Evolutionary conservation across 2,113 vertebrate species (phyloP).

Genomic region (Tenebrosternarchus preto): DNA sequence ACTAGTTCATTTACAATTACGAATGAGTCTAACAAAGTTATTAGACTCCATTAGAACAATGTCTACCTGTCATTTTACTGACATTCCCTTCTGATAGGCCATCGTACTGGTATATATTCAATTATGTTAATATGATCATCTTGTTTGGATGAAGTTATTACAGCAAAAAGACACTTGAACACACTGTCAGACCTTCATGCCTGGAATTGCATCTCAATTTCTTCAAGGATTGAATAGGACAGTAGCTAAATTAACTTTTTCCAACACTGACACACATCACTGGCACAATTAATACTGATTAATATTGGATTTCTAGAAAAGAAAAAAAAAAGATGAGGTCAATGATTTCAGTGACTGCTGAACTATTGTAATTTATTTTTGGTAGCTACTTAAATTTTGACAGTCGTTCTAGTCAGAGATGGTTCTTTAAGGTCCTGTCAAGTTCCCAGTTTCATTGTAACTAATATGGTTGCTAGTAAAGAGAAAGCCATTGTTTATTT

Average conservation of each 20-base stretch:
- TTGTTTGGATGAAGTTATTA: slow-evolving; percentile 65
- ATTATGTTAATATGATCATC: slow-evolving; percentile 66
- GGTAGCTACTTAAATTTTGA: neutral
- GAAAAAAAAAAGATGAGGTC: neutral
- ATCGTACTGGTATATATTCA: slow-evolving; percentile 58
- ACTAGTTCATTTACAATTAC: slow-evolving; percentile 61
- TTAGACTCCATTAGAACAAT: slow-evolving; percentile 75
- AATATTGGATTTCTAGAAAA: slow-evolving; percentile 22
- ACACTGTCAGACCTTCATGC: slow-evolving; percentile 44
- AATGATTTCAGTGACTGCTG: neutral
- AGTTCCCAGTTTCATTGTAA: neutral
- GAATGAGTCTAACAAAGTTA: slow-evolving; percentile 68
- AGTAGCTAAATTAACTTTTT: slow-evolving; percentile 55
- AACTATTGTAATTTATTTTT: neutral
- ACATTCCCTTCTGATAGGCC: slow-evolving; percentile 50
- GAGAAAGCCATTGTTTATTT: neutral
- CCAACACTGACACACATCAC: slow-evolving; percentile 29
- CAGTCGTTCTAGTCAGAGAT: no score
- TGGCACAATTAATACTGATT: slow-evolving; percentile 34
- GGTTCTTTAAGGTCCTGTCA: neutral
- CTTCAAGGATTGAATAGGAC: slow-evolving; percentile 49
- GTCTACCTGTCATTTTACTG: slow-evolving; percentile 62
- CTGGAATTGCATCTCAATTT: slow-evolving; percentile 54
- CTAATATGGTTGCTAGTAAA: neutral
- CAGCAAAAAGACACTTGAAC: slow-evolving; percentile 50